Base-by-base conservation (phyloP, 2,888 invertebrate species). In the Tenthredo mesomela region DNA sequence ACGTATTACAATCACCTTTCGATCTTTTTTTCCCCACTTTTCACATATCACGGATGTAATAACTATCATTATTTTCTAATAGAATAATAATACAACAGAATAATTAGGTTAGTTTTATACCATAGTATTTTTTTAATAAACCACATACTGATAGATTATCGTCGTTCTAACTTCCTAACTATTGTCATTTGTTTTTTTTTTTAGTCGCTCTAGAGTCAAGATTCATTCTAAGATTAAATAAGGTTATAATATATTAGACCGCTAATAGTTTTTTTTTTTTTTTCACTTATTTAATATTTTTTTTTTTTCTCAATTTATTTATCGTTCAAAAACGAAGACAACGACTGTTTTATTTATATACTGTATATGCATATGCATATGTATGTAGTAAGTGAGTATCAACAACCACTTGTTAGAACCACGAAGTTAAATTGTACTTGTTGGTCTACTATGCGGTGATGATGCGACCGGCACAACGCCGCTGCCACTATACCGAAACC, bases 391-490 rank as follows among this genome's bases (percentile, higher is more conserved):
- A n/a, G n/a, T n/a, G 1, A 4, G 37, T 37, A 37, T 61, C 77
- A n/a, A 67, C 82, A 67, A 82, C 82, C 82, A 82, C 82, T 82
- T 82, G 82, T 82, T 82, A 29, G 67, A 47, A 47, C 43, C 65
- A 70, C 82, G 25, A 47, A 47, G 65, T 43, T 43, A 43, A 43
- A 4, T 33, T 29, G 58, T 61, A 43, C 9, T 33, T 29, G 58
- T 61, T 18, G 37, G n/a, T n/a, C 80, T 37, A 58, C 61, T 61
- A n/a, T n/a, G n/a, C n/a, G 50, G 33, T 33, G 67, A n/a, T 37
- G 82, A 43, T 21, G 50, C 33, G 77, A 80, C 33, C 58, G 80
- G 61, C 80, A 80, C 73, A 47, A 65, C 65, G 40, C 43, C 29
- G 43, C 25, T n/a, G 10, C 61, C 40, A 40, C 40, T n/a, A n/a